Conservation (phyloP, 1,140 invertebrate species). For the Oedothorax gibbosus region DNA sequence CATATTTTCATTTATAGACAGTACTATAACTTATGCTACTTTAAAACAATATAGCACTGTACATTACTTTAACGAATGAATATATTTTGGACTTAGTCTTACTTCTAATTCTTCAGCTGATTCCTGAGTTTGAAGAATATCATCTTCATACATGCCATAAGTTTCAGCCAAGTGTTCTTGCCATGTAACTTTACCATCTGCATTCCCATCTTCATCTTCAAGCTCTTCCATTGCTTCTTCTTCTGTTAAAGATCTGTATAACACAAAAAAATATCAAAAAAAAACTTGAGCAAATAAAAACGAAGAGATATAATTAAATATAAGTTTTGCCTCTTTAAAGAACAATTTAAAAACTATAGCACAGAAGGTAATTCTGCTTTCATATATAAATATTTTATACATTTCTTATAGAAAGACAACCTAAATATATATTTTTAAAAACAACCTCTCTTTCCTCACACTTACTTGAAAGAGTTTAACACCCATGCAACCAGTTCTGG, state of each 20-base stretch:
- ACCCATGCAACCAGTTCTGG: constrained; percentile 93
- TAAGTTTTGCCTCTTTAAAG: neutral
- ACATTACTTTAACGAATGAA: no score
- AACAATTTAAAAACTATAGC: neutral
- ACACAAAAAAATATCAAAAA: neutral
- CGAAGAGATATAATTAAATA: neutral
- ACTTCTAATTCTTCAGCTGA: constrained; percentile 20
- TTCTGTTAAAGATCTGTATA: constrained; percentile 80
- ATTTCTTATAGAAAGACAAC: neutral
- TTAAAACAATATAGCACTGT: no score
- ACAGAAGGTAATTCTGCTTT: neutral
- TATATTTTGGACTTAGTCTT: neutral
- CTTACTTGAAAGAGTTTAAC: constrained; percentile 88
- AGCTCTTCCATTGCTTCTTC: constrained; percentile 90
- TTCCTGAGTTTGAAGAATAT: constrained; percentile 63
- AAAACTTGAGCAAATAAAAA: neutral
- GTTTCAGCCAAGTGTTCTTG: constrained; percentile 81
- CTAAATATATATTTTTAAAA: neutral
- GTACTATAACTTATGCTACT: no score
- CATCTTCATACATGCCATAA: constrained; percentile 77
- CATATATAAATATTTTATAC: neutral
- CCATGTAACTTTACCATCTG: constrained; percentile 62
- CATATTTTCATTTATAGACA: no score
- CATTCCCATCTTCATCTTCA: constrained; percentile 81
- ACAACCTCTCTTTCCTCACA: constrained; percentile 59